Evolutionary conservation across 92 coral and sea anemone genomes (phyloP).

Genomic region (Heliopora coerulea): DNA sequence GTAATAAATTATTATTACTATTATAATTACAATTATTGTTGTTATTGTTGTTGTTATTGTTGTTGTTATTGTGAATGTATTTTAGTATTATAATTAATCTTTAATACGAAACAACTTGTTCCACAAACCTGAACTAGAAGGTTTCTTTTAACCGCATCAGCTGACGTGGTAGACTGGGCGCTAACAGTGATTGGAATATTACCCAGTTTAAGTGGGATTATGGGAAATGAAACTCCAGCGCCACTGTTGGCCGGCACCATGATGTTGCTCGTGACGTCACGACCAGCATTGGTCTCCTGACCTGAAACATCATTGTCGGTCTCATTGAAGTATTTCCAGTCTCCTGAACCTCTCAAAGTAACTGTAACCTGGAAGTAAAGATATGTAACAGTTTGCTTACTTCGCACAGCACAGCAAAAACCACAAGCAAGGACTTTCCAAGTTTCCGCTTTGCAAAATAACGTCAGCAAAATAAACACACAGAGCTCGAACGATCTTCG

Average conservation of each 20-base stretch:
- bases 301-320: background rate
- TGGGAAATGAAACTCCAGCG: constrained; percentile 75
- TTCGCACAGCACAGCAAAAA: no score
- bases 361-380: constrained; percentile 58
- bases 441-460: no score
- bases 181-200: constrained; percentile 69
- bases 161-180: constrained; percentile 73
- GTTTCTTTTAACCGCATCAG: constrained; percentile 76
- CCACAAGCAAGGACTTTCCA: no score
- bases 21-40: no score
- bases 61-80: no score
- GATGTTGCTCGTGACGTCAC: constrained; percentile 54
- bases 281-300: constrained; percentile 2
- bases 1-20: no score
- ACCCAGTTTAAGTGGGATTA: constrained; percentile 70
- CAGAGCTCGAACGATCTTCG: no score
- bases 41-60: no score
- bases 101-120: no score
- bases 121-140: constrained; percentile 83
- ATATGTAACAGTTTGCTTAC: no score
- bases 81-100: no score
- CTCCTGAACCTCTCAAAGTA: constrained; percentile 67
- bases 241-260: constrained; percentile 79
- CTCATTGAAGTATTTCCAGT: constrained; percentile 61
- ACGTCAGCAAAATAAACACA: no score